Percentiles rank a stretch among this genome's conserved stretches.
Evolutionary conservation across 2,888 invertebrate species (phyloP).

Genomic region (Argyra leucocephala): DNA sequence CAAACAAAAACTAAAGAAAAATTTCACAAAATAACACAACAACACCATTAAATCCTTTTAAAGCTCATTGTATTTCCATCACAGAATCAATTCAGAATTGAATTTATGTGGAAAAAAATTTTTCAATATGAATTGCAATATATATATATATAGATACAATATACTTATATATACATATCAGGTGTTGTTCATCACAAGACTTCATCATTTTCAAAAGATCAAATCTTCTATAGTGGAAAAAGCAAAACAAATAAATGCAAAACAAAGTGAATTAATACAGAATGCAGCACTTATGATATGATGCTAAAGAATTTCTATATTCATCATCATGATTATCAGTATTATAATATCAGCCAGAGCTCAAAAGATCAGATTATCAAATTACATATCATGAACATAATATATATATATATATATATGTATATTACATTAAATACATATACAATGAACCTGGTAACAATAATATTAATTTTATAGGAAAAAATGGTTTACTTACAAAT

Average conservation of each 20-base stretch:
- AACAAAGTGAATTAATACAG: too few relatives aligned
- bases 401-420: too few relatives aligned
- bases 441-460: slow-evolving; percentile 6
- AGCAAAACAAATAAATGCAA: too few relatives aligned
- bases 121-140: background rate
- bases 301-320: background rate
- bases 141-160: too few relatives aligned
- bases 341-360: background rate
- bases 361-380: background rate
- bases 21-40: background rate
- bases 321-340: background rate
- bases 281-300: background rate
- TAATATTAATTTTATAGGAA: background rate
- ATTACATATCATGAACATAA: background rate
- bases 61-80: background rate
- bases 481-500: background rate
- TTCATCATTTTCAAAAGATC: background rate
- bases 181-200: background rate
- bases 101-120: too few relatives aligned
- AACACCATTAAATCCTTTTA: background rate
- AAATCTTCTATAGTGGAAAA: too few relatives aligned
- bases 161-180: too few relatives aligned
- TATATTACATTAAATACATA: too few relatives aligned
- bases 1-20: background rate
- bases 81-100: background rate